Percentiles rank a stretch among this genome's conserved stretches.
Conservation (phyloP, 2,888 invertebrate genomes). For the Campoletis raptor region DNA sequence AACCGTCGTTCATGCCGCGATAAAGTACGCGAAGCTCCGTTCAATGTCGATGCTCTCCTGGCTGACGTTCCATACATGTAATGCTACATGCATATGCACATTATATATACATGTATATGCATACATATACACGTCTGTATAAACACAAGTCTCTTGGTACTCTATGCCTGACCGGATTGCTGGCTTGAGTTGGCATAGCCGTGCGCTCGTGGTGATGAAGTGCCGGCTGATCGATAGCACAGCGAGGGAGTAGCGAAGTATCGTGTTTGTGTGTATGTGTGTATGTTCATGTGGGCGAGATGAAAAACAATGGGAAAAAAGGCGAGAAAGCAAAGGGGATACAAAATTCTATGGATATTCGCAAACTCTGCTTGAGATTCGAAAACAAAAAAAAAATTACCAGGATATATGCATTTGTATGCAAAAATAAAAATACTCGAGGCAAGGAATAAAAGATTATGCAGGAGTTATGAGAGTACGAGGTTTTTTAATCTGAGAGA, state of each 20-base stretch:
- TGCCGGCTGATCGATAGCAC: constrained; percentile 75
- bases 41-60: constrained; percentile 59
- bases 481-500: constrained; percentile 7
- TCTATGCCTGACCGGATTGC: constrained; percentile 53
- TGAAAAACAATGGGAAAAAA: constrained; percentile 59
- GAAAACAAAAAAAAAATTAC: constrained; percentile 35
- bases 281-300: constrained; percentile 37
- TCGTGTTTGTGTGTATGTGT: constrained; percentile 20
- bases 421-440: constrained; percentile 1
- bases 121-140: not conserved
- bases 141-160: constrained; percentile 18
- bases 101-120: not conserved
- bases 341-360: constrained; percentile 45
- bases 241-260: constrained; percentile 66
- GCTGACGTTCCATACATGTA: constrained; percentile 31
- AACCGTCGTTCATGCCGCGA: constrained; percentile 52
- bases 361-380: constrained; percentile 36
- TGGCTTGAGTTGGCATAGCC: constrained; percentile 65
- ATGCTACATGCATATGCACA: not conserved
- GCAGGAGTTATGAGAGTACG: constrained; percentile 5
- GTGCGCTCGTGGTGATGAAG: constrained; percentile 74
- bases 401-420: not conserved
- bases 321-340: constrained; percentile 27
- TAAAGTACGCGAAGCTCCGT: constrained; percentile 54
- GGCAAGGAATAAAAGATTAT: constrained; percentile 17